These are phyloP conservation scores for Catamblyrhynchus diadema DNA, from an alignment of 2,797 vertebrate genomes.

Conservation along the genomic window DNA sequence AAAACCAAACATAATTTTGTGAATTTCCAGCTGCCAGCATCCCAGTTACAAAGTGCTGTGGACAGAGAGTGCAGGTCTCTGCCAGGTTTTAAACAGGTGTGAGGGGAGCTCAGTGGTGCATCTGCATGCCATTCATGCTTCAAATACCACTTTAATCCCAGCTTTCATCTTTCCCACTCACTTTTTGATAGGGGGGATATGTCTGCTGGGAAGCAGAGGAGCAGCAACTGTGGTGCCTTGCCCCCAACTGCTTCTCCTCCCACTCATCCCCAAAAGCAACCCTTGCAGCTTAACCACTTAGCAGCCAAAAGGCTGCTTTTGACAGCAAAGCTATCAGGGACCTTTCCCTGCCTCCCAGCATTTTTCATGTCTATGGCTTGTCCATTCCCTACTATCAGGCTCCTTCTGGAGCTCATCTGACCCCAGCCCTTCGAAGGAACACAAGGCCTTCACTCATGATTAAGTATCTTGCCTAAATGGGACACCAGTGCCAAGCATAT, in stretches of 20 bases:
- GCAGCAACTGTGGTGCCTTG: not conserved
- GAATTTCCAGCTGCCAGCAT: not conserved
- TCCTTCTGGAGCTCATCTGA: not conserved
- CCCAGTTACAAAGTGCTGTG: not conserved
- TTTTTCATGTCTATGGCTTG: not conserved
- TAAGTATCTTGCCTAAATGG: not conserved
- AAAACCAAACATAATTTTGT: not conserved
- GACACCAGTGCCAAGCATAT: not conserved
- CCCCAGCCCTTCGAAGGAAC: not conserved
- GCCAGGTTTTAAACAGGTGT: constrained; percentile 32
- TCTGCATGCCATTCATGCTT: constrained; percentile 32
- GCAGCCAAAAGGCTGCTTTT: not conserved
- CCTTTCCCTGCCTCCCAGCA: not conserved
- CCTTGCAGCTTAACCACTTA: not conserved
- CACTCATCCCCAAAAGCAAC: not conserved
- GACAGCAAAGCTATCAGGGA: not conserved
- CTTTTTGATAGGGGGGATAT: not conserved
- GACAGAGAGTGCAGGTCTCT: not conserved
- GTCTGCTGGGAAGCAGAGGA: not conserved
- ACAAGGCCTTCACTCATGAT: not conserved
- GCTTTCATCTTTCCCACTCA: constrained; percentile 30
- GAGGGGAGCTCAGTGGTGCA: not conserved
- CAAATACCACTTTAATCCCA: constrained; percentile 47
- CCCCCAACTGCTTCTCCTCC: not conserved
- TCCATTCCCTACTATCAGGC: not conserved